Conservation (phyloP, 2,797 vertebrate species). For the Amniataba percoides region DNA sequence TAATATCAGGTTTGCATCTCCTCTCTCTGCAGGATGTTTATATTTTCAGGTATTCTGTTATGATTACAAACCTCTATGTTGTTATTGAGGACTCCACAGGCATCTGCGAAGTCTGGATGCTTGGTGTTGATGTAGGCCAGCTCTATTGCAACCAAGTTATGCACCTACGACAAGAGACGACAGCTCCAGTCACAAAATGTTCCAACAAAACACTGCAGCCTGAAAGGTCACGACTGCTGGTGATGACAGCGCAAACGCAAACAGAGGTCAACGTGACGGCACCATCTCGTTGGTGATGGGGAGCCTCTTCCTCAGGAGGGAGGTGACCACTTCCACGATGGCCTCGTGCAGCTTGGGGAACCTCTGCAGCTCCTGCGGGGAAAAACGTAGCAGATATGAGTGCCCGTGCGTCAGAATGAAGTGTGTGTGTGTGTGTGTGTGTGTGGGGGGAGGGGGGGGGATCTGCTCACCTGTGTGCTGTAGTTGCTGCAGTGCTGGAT, state of each 20-base stretch:
- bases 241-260: background rate
- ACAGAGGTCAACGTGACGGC: slow-evolving; percentile 25
- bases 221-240: background rate
- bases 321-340: slow-evolving; percentile 98
- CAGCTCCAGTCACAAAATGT: background rate
- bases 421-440: too few species aligned
- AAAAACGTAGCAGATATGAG: background rate
- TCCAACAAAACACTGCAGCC: background rate
- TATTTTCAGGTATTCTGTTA: background rate
- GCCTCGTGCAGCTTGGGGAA: slow-evolving; percentile 99
- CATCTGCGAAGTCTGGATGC: slow-evolving; percentile 98
- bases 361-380: slow-evolving; percentile 92
- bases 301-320: slow-evolving; percentile 94
- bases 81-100: slow-evolving; percentile 98
- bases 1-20: background rate
- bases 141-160: slow-evolving; percentile 98
- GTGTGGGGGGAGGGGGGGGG: too few species aligned
- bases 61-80: slow-evolving; percentile 93
- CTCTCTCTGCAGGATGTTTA: background rate
- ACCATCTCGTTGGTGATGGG: slow-evolving; percentile 99
- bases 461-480: slow-evolving; percentile 83
- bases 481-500: slow-evolving; percentile 96
- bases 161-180: slow-evolving; percentile 86
- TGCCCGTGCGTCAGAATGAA: fast-evolving
- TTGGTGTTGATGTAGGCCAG: slow-evolving; percentile 99